Base-by-base conservation (phyloP, 1,140 invertebrate species). In the Whitmania pigra region DNA sequence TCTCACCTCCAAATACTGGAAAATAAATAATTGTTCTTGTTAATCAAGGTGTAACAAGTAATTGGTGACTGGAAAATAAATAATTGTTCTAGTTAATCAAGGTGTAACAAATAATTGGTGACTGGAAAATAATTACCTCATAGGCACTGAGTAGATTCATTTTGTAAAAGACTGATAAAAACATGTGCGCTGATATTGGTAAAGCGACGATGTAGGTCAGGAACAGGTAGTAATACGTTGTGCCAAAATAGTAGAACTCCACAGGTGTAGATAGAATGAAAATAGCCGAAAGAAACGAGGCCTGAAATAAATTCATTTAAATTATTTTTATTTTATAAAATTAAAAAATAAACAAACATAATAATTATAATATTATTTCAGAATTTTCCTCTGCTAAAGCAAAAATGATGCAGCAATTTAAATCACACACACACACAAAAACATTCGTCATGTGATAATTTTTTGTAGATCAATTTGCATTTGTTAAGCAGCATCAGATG, bases 231-330 rank as follows among this genome's bases (percentile, higher is more conserved):
- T 75, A 76, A 63, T 74, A 80, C 73, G 78, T 77, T 0, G 78
- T 79, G 22, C 76, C 76, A 72, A 74, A 78, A 66, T 77, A 76
- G 74, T 93, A 94, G 75, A 92, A 88, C 83, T 94, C 91, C 0
- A 90, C 87, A 5, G 91, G 91, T 15, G 89, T 90, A 18, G 91
- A 92, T 20, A 94, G 83, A 72, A 95, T 87, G 17, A 90, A 92
- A 43, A 94, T 89, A 63, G 91, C 91, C 0, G 91, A 93, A 78
- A 93, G 88, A 79, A 93, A 92, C 81, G 89, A 91, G 80, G 80
- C 77, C 69, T 63, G 57, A n/a, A 25, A 36, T 36, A 2, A 17
- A 49, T 49, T 15, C 9, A 49, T 49, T 49, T 13, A 49, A 49
- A 36, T 36, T 2, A 36, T 6, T 36, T 36, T 2, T 2, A 36